These are phyloP conservation scores for Neodiprion fabricii DNA, from an alignment of 1,140 invertebrate species.

Conservation along the genomic window DNA sequence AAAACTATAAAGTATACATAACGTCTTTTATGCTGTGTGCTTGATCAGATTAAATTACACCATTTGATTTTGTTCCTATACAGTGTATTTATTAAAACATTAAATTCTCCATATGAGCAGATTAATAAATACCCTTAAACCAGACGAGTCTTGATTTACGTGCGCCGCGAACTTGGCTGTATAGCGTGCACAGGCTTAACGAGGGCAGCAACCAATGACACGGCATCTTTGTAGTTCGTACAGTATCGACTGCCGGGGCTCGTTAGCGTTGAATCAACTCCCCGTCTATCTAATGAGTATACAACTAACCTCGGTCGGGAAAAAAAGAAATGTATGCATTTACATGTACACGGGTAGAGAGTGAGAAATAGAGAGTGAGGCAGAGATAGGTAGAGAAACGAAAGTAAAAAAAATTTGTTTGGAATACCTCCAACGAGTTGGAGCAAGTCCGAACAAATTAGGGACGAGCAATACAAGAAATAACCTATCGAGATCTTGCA, in stretches of 20 bases:
- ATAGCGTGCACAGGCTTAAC: background rate
- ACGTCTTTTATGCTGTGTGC: too few relatives aligned
- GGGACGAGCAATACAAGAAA: conserved; percentile 2
- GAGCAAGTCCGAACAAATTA: background rate
- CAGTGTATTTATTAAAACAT: too few relatives aligned
- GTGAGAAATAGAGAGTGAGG: background rate
- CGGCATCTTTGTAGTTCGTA: conserved; percentile 4
- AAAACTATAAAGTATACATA: background rate
- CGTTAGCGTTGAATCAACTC: conserved; percentile 4
- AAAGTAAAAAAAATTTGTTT: too few relatives aligned
- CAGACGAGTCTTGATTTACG: too few relatives aligned
- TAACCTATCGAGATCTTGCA: background rate
- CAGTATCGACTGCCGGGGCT: background rate
- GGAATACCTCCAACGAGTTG: background rate
- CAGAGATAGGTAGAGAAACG: background rate
- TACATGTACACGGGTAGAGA: background rate
- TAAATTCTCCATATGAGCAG: too few relatives aligned
- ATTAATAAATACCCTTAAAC: too few relatives aligned
- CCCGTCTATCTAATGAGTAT: background rate
- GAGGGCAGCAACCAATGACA: conserved; percentile 4
- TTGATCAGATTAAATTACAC: too few relatives aligned
- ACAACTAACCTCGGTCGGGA: background rate
- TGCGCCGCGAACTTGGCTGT: too few relatives aligned
- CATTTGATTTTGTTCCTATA: too few relatives aligned
- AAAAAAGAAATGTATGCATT: background rate